Conservation (phyloP, 2,113 vertebrate genomes). For the Diadophis punctatus region DNA sequence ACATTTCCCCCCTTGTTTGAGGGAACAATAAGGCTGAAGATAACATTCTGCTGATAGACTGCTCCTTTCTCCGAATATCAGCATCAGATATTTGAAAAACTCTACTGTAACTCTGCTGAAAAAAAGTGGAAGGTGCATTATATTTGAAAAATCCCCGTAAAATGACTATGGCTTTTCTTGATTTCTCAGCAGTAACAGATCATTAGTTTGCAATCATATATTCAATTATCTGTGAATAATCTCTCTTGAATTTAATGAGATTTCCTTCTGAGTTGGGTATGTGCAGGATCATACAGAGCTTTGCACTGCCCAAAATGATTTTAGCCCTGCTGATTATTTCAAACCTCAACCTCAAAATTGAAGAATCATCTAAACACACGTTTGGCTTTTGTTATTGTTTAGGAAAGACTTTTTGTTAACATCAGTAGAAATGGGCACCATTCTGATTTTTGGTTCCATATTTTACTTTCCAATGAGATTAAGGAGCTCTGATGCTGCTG, state of each 20-base stretch:
- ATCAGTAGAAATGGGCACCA: background rate
- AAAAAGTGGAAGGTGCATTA: background rate
- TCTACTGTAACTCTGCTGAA: background rate
- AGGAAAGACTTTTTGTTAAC: background rate
- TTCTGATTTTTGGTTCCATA: background rate
- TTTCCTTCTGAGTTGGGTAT: background rate
- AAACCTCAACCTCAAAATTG: background rate
- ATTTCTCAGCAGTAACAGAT: background rate
- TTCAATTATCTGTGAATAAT: background rate
- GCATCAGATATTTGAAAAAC: background rate
- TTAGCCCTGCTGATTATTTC: background rate
- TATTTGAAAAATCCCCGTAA: background rate
- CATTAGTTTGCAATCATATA: background rate
- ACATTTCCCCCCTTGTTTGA: background rate
- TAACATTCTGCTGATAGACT: background rate
- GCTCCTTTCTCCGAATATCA: background rate
- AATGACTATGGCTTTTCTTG: background rate
- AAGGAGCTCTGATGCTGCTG: background rate
- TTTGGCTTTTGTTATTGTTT: background rate
- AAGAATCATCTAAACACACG: background rate
- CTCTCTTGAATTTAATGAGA: background rate
- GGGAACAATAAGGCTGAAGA: background rate
- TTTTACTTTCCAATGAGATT: background rate
- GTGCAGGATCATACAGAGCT: background rate
- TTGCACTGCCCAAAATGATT: background rate